phyloP scores from a whole-genome alignment of 1,140 invertebrate species.

The Macrotrachela quadricornifera region DNA sequence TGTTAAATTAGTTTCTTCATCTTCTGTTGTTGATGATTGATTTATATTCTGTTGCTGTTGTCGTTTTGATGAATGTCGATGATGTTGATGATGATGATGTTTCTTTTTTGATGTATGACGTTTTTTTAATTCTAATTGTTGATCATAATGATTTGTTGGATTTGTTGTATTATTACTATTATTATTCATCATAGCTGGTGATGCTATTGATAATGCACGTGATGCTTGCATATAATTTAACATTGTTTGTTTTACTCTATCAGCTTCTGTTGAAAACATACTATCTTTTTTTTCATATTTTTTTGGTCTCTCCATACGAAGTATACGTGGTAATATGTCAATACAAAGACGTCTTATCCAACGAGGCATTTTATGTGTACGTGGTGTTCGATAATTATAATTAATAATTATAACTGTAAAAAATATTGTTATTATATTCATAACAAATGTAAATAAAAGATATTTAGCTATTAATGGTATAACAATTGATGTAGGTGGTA shows the following conservation, averaged over 20 bases:
- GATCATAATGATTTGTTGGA: too few species aligned
- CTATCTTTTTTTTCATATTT: neutral
- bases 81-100: too few species aligned
- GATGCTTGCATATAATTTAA: too few species aligned
- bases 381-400: constrained; percentile 87
- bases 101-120: too few species aligned
- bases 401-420: constrained; percentile 98
- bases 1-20: too few species aligned
- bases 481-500: constrained; percentile 67
- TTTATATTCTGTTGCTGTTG: too few species aligned
- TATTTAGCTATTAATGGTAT: constrained; percentile 72
- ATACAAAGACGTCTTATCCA: constrained; percentile 79
- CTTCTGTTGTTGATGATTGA: too few species aligned
- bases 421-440: constrained; percentile 97
- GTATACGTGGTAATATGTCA: constrained; percentile 53
- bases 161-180: too few species aligned
- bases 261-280: neutral
- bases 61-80: too few species aligned
- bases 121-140: too few species aligned
- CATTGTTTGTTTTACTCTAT: neutral
- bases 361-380: constrained; percentile 41
- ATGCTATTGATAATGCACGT: too few species aligned
- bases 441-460: constrained; percentile 93
- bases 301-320: constrained; percentile 18
- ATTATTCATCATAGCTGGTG: too few species aligned